A percentile compares a stretch with the other conserved stretches of the same genome.
Conservation (phyloP, 2,113 vertebrate genomes). For the Raphicerus campestris region DNA sequence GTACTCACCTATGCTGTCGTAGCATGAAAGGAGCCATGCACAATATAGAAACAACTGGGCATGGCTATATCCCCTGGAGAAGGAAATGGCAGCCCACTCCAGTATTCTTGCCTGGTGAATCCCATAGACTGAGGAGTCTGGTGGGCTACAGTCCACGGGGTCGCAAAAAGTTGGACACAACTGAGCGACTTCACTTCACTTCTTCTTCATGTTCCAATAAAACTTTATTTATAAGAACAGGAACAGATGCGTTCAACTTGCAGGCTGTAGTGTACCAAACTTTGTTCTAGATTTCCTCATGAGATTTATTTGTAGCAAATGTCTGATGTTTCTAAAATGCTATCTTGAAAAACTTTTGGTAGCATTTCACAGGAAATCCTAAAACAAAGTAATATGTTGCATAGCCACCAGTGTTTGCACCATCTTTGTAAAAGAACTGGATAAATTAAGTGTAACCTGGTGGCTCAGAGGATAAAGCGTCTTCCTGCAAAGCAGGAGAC, state of each 20-base stretch:
- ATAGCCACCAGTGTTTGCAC: neutral
- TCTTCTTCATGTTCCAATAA: neutral
- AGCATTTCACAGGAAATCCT: neutral
- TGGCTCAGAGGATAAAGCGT: too few species aligned
- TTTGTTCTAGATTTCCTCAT: neutral
- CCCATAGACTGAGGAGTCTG: too few species aligned
- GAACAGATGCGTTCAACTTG: neutral
- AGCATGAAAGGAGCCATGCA: neutral
- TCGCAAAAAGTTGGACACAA: too few species aligned
- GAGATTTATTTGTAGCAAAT: neutral
- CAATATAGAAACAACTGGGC: neutral
- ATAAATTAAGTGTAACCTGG: neutral
- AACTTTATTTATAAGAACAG: neutral
- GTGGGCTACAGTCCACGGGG: too few species aligned
- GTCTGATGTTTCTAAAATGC: neutral
- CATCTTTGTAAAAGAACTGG: neutral
- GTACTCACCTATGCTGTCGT: neutral
- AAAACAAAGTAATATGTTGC: neutral
- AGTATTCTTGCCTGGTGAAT: too few species aligned
- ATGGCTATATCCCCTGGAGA: neutral
- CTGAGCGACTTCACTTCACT: too few species aligned
- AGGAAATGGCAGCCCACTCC: too few species aligned
- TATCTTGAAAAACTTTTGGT: neutral
- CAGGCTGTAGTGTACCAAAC: neutral
- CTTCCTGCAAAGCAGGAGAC: too few species aligned